A percentile compares a stretch with the other conserved stretches of the same genome.
Conservation (phyloP, 2,797 vertebrate genomes). For the Danio jaintianensis region DNA sequence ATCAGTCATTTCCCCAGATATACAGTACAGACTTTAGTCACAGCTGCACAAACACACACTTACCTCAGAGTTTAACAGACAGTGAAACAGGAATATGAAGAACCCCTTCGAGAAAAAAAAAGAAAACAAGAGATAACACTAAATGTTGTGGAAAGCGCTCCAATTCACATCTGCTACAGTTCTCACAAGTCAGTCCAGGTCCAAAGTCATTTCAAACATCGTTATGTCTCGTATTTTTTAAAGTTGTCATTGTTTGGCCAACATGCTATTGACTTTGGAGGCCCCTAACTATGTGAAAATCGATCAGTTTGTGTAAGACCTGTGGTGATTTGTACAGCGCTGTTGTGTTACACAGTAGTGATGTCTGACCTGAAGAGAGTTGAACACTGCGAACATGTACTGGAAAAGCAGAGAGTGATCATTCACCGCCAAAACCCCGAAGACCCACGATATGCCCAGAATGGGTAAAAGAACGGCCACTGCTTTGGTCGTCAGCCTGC, state of each 20-base stretch:
- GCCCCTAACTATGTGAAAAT: conserved; percentile 12
- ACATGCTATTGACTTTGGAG: conserved; percentile 40
- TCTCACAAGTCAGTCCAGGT: conserved; percentile 29
- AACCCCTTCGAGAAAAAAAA: conserved; percentile 83
- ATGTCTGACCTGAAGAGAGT: conserved; percentile 89
- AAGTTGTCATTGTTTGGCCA: conserved; percentile 21
- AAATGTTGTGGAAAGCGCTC: neutral
- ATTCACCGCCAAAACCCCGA: conserved; percentile 92
- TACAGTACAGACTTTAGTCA: conserved; percentile 32
- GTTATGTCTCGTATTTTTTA: conserved; percentile 29
- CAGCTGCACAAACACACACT: conserved; percentile 52
- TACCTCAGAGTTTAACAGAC: conserved; percentile 98
- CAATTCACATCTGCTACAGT: conserved; percentile 18
- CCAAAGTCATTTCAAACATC: conserved; percentile 37
- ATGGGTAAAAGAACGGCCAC: conserved; percentile 96
- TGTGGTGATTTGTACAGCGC: neutral
- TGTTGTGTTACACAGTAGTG: conserved; percentile 26
- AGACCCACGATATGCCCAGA: conserved; percentile 95
- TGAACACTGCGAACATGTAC: conserved; percentile 93
- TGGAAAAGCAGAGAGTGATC: conserved; percentile 87
- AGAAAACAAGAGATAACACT: conserved; percentile 35
- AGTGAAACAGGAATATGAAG: conserved; percentile 99
- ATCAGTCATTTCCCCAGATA: conserved; percentile 12
- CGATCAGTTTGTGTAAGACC: neutral
- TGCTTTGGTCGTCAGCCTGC: conserved; percentile 91